Evolutionary conservation across 2,888 invertebrate species (phyloP).

Genomic region (Pterobdella sp.): DNA sequence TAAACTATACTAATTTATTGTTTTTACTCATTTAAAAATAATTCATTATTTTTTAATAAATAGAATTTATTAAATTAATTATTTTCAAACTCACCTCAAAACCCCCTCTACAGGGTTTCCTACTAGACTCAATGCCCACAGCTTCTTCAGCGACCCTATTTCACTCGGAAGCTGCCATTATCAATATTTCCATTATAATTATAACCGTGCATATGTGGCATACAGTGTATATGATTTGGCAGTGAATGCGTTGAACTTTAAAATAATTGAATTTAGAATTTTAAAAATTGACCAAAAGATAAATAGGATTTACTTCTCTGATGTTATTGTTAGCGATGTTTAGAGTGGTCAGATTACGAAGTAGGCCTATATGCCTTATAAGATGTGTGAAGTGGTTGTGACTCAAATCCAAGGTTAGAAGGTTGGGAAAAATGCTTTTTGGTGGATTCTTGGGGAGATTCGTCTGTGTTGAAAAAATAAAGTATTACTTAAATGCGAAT

Average conservation of each 20-base stretch:
- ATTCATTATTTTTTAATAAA: too few species aligned
- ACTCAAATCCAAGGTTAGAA: slow-evolving; percentile 89
- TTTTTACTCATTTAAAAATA: too few species aligned
- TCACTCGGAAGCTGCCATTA: slow-evolving; percentile 90
- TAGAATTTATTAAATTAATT: too few species aligned
- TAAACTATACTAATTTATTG: too few species aligned
- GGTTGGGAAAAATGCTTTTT: slow-evolving; percentile 73
- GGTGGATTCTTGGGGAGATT: slow-evolving; percentile 1
- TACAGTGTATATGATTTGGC: too few species aligned
- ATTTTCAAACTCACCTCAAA: slow-evolving; percentile 42
- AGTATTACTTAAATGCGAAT: not conserved
- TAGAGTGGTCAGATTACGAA: slow-evolving; percentile 80
- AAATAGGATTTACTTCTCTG: slow-evolving; percentile 44
- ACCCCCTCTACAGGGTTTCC: slow-evolving; percentile 61
- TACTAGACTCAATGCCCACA: slow-evolving; percentile 89
- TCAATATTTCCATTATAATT: too few species aligned
- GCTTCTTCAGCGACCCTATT: slow-evolving; percentile 81
- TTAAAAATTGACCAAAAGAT: too few species aligned
- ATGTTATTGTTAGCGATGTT: slow-evolving; percentile 82
- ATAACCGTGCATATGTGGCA: too few species aligned
- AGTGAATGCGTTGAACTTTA: too few species aligned
- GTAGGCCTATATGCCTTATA: slow-evolving; percentile 73
- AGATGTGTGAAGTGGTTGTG: slow-evolving; percentile 73
- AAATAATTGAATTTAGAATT: too few species aligned
- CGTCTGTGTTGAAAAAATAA: not conserved